Evolutionary conservation across 2,888 invertebrate genomes (phyloP), one percentile per base, ranked within the genome.

Genomic region (Amiota mariae): DNA sequence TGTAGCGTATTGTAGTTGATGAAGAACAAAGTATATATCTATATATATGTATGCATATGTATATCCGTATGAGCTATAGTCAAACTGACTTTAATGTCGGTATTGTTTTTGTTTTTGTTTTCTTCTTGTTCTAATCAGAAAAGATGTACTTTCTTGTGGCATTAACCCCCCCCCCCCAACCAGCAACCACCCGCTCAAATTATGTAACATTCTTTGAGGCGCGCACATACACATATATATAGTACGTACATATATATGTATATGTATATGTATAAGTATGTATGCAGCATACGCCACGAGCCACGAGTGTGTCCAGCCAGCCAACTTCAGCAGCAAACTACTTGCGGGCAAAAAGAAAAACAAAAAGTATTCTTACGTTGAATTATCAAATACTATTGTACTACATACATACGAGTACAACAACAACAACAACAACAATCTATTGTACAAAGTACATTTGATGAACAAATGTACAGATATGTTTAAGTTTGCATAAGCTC

Each of bases 271-370:
- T 3, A 1, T 2, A 1, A 24, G n/a, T n/a, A n/a, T 24, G 3
- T 24, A 24, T 24, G 24, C 36, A 6, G 4, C 36, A 36, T 6
- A 36, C 36, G 36, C 36, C 36, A 36, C 36, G 36, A 36, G 36
- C 36, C 36, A n/a, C 54, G 54, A 54, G 54, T 54, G 54, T 73
- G 76, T 75, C 70, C 74, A 74, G 67, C 75, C 64, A 61, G 77
- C 75, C 64, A 61, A 76, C 36, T 36, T 36, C 36, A 36, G 36
- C 36, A 81, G 79, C 73, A 81, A 77, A 79, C 79, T 79, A 76
- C 80, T 81, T 78, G 75, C 74, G 77, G 81, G 74, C 78, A 77
- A 71, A 73, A 75, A 72, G 73, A 77, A 73, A 79, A 77, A 77
- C 79, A 79, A 79, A 81, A 80, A 81, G 76, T 79, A 76, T 74